Conservation (phyloP, 2,888 invertebrate species). For the Ptilodon capucinus region DNA sequence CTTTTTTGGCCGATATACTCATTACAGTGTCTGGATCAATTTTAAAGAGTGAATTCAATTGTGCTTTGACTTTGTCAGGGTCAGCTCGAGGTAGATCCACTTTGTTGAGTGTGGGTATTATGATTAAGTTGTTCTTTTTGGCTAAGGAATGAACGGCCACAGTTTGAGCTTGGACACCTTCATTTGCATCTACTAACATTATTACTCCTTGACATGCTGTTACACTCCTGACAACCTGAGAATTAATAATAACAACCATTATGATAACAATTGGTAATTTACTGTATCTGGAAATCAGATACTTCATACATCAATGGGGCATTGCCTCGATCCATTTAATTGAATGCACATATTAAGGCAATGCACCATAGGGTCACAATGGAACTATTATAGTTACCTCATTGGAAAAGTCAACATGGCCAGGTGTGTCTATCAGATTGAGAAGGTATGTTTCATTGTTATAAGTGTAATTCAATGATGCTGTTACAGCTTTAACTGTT, state of each 20-base stretch:
- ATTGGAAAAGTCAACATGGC: conserved; percentile 98
- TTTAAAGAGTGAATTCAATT: conserved; percentile 91
- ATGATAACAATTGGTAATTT: too few relatives aligned
- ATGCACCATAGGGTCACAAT: too few relatives aligned
- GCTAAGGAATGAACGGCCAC: conserved; percentile 98
- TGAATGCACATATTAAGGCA: too few relatives aligned
- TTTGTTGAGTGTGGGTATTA: conserved; percentile 98
- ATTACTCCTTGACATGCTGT: conserved; percentile 97
- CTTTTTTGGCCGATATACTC: conserved; percentile 96
- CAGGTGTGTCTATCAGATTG: conserved; percentile 98
- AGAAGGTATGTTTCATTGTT: conserved; percentile 89
- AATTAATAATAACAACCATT: background rate
- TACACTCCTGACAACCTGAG: conserved; percentile 91
- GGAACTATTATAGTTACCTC: too few relatives aligned
- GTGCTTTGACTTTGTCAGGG: conserved; percentile 90
- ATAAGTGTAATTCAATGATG: conserved; percentile 90
- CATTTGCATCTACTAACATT: conserved; percentile 97
- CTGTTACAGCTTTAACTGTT: conserved; percentile 99
- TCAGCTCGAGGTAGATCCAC: conserved; percentile 96
- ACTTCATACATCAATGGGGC: too few relatives aligned
- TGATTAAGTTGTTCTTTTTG: conserved; percentile 88
- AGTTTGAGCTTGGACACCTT: conserved; percentile 98
- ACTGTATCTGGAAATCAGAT: too few relatives aligned
- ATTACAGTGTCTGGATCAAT: conserved; percentile 88
- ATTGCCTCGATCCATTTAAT: too few relatives aligned